Percentiles rank a stretch among this genome's conserved stretches.
These are phyloP conservation scores for Diplazon laetatorius DNA, from an alignment of 2,888 invertebrate species.

Conservation along the genomic window DNA sequence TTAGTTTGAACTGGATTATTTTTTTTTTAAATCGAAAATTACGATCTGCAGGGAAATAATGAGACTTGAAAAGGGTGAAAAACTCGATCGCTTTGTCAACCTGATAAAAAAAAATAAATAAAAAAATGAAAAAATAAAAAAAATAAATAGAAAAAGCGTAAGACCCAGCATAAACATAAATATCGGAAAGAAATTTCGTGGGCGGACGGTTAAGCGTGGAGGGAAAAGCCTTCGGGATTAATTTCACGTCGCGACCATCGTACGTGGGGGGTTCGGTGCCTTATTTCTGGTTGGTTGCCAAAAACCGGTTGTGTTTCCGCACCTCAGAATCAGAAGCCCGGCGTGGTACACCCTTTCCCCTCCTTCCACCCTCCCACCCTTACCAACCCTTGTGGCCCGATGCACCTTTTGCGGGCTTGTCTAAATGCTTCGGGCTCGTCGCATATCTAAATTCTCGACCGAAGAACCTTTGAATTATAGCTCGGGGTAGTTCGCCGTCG, in stretches of 20 bases:
- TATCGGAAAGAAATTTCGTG: conserved; percentile 7
- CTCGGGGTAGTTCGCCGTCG: conserved; percentile 1
- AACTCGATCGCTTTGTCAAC: no score
- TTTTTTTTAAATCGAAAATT: no score
- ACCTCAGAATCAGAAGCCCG: conserved; percentile 67
- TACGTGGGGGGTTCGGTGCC: conserved; percentile 71
- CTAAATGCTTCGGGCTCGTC: conserved; percentile 24
- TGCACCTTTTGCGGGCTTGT: conserved; percentile 1
- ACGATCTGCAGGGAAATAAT: no score
- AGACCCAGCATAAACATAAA: not conserved
- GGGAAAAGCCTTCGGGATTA: conserved; percentile 72
- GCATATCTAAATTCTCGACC: conserved; percentile 63
- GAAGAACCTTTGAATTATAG: conserved; percentile 62
- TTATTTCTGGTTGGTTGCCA: conserved; percentile 78
- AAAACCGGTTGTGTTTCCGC: conserved; percentile 73
- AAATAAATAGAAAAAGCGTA: not conserved
- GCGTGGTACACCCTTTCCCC: conserved; percentile 72
- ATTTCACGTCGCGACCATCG: conserved; percentile 75
- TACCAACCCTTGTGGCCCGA: no score
- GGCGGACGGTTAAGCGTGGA: conserved; percentile 14
- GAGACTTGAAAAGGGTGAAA: no score
- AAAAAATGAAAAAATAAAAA: not conserved
- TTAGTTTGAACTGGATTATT: no score
- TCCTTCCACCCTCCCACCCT: no score
- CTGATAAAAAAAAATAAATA: no score